Base-by-base conservation (phyloP, 2,113 vertebrate genomes). In the Gila orcuttii region DNA sequence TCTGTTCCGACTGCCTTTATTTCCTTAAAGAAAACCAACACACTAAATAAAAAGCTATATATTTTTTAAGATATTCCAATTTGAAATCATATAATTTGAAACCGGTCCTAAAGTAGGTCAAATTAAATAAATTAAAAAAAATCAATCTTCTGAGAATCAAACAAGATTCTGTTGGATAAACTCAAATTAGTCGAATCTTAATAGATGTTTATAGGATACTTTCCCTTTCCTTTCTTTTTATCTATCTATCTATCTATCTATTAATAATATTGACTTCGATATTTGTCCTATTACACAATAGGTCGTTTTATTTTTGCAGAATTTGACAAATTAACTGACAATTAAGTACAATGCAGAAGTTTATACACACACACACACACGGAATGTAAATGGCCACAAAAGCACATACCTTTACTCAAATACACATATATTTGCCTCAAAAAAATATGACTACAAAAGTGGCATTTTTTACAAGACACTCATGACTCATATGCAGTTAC, bases 301-400 rank as follows among this genome's bases (percentile, higher is more conserved):
- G 8, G 7, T 21, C 55, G 74, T 31, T 76, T 77, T 55, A 55
- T 77, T 77, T 23, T 23, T 71, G 68, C 68, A 71, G 55, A 57
- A 23, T 57, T 57, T 57, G 19, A 23, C 19, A 12, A 36, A 17
- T 15, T 28, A 25, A 12, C 62, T 17, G 5, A 17, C 62, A 66
- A 64, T 28, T 66, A 17, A 9, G 28, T 12, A 62, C 60, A 62
- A 36, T 9, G 1, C 66, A 39, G 19, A 55, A 2, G 15, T 57
- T 55, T 55, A 33, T 6, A 36, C 3, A 68, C 6, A 68, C 2
- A 17, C 64, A 68, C 25, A 68, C 5, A 28, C 33, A 9, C 36
- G n/a, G n/a, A n/a, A n/a, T n/a, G n/a, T n/a, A n/a, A 28, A 15
- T 64, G 23, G 10, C 8, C 59, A 64, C 25, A 64, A 0, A 15